Evolutionary conservation across 2,797 vertebrate genomes (phyloP), one percentile per base, ranked within the genome.

Genomic region (Atherinosoma microstoma): DNA sequence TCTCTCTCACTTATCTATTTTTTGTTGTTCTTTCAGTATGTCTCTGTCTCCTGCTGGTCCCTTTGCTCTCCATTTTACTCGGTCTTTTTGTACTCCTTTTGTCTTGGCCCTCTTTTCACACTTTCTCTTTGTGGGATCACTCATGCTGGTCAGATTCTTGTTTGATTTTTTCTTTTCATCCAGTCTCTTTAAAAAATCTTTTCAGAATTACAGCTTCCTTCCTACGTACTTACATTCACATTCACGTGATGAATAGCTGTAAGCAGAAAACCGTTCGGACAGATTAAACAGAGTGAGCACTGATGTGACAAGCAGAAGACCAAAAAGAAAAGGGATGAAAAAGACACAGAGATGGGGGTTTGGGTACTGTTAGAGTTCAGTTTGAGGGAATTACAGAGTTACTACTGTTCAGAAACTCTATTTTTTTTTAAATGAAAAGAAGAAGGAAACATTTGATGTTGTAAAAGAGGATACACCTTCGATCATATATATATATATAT

Each of bases 111-210:
- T 45, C 54, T 72, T 45, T 57, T 35, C 6, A 16, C 45, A 45
- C 70, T 74, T 3, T 0, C 10, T 60, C 72, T 70, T 71, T 72
- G 67, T 77, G 22, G 15, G 56, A 30, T 42, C 59, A 36, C 70
- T 74, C 47, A 32, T 56, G 29, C 56, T 2, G 29, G 58, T 56
- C 64, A 32, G 53, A 80, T 70, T 80, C 66, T 47, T 59, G 24
- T 35, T 67, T 67, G 22, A 18, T 15, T 66, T 35, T 40, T 32
- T 62, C 18, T 30, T 65, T 67, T 64, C 38, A 57, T 60, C 54
- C 42, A 15, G 15, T n/a, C 2, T 29, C 56, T 60, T 35, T n/a
- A 30, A 35, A 59, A 49, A 36, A 5, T 32, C 35, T 59, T 36
- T 53, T 40, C 3, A 70, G 29, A 70, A 34, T 54, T 12, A 58